Percentiles rank a stretch among this genome's conserved stretches.
These are phyloP conservation scores for Hyles vespertilio DNA, from an alignment of 1,140 invertebrate species.

Conservation along the genomic window DNA sequence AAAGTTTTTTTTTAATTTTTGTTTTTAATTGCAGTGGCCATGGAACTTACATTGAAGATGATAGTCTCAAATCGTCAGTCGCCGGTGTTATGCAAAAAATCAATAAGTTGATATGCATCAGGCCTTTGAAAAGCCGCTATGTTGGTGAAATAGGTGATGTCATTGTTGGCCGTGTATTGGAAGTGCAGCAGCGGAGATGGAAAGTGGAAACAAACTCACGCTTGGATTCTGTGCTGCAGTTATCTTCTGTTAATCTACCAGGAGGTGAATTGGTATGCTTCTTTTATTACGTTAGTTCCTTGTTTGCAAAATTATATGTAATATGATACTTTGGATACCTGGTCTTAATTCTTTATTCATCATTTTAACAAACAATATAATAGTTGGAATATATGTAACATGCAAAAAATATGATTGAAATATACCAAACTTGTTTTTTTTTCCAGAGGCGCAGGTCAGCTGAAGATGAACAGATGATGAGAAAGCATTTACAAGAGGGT, in stretches of 20 bases:
- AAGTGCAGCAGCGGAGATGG: conserved; percentile 95
- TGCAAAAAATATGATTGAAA: too few relatives aligned
- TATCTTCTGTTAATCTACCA: conserved; percentile 97
- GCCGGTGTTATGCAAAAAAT: conserved; percentile 95
- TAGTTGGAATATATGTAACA: too few relatives aligned
- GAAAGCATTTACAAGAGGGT: conserved; percentile 95
- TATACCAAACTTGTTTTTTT: neutral
- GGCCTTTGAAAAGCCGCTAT: conserved; percentile 92
- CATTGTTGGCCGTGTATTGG: conserved; percentile 94
- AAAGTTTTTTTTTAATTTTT: neutral
- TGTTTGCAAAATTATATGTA: too few relatives aligned
- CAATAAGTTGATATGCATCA: conserved; percentile 95
- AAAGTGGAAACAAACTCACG: conserved; percentile 96
- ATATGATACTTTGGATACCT: too few relatives aligned
- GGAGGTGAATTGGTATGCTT: conserved; percentile 92
- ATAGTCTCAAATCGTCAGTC: conserved; percentile 91
- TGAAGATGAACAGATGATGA: conserved; percentile 99
- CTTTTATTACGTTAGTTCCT: too few relatives aligned
- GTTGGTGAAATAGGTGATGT: conserved; percentile 98
- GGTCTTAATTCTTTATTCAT: too few relatives aligned
- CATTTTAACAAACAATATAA: too few relatives aligned
- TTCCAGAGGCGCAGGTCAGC: conserved; percentile 89
- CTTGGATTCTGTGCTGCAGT: conserved; percentile 89
- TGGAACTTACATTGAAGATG: conserved; percentile 93
- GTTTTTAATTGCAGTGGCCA: conserved; percentile 85